A percentile compares a stretch with the other conserved stretches of the same genome.
phyloP scores from a whole-genome alignment of 1,140 invertebrate genomes.

The Aradophagus sp. region DNA sequence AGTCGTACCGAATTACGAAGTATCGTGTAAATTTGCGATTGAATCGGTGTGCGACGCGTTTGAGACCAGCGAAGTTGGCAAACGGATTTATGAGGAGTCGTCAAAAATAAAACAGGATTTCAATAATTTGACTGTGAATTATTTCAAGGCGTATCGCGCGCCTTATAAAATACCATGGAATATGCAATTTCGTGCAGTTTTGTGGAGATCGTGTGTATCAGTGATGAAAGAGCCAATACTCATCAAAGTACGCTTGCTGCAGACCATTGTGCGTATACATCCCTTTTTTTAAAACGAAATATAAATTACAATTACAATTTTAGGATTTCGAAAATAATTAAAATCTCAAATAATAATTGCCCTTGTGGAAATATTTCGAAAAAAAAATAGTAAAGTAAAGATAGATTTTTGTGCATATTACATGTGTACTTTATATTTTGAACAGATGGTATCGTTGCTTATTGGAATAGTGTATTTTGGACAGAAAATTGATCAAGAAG shows the following conservation, averaged over 20 bases:
- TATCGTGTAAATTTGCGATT: conserved; percentile 82
- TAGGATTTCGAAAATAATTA: too few species aligned
- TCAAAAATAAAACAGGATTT: conserved; percentile 65
- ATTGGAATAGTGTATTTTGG: conserved; percentile 93
- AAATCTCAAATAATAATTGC: too few species aligned
- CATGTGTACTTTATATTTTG: too few species aligned
- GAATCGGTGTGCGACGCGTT: conserved; percentile 87
- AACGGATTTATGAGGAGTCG: conserved; percentile 77
- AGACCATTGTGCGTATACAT: conserved; percentile 85
- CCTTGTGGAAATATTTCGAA: too few species aligned
- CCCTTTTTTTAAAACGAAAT: too few species aligned
- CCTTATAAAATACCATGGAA: conserved; percentile 91
- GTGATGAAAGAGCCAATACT: conserved; percentile 92
- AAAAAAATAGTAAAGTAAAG: too few species aligned
- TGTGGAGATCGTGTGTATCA: conserved; percentile 93
- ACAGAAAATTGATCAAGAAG: conserved; percentile 88
- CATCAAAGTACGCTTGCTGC: conserved; percentile 90
- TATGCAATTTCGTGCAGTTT: conserved; percentile 89
- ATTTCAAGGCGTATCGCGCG: conserved; percentile 19
- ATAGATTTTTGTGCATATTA: too few species aligned
- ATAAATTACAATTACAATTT: too few species aligned
- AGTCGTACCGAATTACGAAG: conserved; percentile 87
- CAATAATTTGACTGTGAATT: conserved; percentile 44
- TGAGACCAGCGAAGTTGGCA: conserved; percentile 78
- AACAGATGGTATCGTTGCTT: conserved; percentile 87